A percentile compares a stretch with the other conserved stretches of the same genome.
Conservation (phyloP, 2,797 vertebrate genomes). For the Discoglossus pictus region DNA sequence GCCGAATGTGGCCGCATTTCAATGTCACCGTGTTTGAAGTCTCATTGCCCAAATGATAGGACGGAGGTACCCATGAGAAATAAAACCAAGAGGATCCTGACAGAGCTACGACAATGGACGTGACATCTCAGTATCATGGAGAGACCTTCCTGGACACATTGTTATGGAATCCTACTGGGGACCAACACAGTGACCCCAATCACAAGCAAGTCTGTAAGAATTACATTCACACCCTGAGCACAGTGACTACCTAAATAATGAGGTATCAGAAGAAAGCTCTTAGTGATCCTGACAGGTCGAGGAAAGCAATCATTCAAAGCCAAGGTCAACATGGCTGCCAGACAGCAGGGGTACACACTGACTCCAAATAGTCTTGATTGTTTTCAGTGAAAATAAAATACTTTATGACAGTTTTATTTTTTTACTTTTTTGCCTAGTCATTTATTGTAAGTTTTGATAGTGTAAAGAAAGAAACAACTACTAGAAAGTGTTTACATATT, state of each 20-base stretch:
- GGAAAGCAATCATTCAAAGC: conserved; percentile 23
- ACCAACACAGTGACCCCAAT: conserved; percentile 43
- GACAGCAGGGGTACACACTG: background rate
- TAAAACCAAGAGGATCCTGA: conserved; percentile 36
- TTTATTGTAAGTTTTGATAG: no score
- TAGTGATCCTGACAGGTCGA: conserved; percentile 27
- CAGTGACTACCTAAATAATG: conserved; percentile 15
- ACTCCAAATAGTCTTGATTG: conserved; percentile 10
- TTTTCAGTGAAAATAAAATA: no score
- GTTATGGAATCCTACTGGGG: conserved; percentile 12
- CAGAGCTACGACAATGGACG: conserved; percentile 33
- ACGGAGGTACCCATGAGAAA: conserved; percentile 24
- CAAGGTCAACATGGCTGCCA: conserved; percentile 14
- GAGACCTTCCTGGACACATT: conserved; percentile 18
- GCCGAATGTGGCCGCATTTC: no score
- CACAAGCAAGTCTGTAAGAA: conserved; percentile 38
- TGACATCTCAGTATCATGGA: conserved; percentile 16
- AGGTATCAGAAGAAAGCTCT: conserved; percentile 21
- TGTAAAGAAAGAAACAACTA: no score
- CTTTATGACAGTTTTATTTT: no score
- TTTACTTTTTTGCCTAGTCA: no score
- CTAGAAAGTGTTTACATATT: no score
- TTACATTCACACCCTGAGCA: conserved; percentile 36
- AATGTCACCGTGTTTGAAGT: conserved; percentile 6
- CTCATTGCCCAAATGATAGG: conserved; percentile 14